Conservation (phyloP, 2,888 invertebrate species). For the Chromoteleia sp. region DNA sequence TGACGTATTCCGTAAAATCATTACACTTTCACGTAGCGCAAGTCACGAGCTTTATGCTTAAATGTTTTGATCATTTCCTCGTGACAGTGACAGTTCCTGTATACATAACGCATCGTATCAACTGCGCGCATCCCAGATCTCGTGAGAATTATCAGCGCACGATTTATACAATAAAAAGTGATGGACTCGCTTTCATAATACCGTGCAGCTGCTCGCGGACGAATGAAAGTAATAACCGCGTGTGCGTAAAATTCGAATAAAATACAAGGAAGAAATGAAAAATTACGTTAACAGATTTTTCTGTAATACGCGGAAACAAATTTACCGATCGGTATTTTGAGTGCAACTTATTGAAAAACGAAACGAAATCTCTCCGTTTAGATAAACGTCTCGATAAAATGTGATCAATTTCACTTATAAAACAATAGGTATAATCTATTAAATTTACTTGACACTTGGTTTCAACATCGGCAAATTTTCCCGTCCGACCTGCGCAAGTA, state of each 20-base stretch:
- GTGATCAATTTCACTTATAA: no score
- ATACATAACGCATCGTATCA: slow-evolving; percentile 47
- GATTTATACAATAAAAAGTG: slow-evolving; percentile 43
- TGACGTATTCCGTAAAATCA: slow-evolving; percentile 16
- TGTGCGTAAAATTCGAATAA: slow-evolving; percentile 11
- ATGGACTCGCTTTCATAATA: slow-evolving; percentile 32
- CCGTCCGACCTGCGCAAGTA: slow-evolving; percentile 90
- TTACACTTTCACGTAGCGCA: slow-evolving; percentile 38
- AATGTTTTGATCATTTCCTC: slow-evolving; percentile 51
- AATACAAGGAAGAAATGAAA: no score
- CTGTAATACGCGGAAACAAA: no score
- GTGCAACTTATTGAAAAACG: no score
- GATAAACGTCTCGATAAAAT: no score
- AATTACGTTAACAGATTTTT: no score
- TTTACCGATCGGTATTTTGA: no score
- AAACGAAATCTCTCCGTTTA: no score
- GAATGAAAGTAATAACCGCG: slow-evolving; percentile 35
- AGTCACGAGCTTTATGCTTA: slow-evolving; percentile 38
- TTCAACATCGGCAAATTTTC: slow-evolving; percentile 94
- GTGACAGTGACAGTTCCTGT: slow-evolving; percentile 49
- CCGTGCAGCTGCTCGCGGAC: neutral
- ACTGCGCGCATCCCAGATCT: slow-evolving; percentile 31
- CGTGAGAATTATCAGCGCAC: slow-evolving; percentile 36
- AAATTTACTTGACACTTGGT: slow-evolving; percentile 91
- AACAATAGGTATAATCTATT: no score